These are phyloP conservation scores for Ophioninae sp. DNA, from an alignment of 2,888 invertebrate species.

Conservation along the genomic window DNA sequence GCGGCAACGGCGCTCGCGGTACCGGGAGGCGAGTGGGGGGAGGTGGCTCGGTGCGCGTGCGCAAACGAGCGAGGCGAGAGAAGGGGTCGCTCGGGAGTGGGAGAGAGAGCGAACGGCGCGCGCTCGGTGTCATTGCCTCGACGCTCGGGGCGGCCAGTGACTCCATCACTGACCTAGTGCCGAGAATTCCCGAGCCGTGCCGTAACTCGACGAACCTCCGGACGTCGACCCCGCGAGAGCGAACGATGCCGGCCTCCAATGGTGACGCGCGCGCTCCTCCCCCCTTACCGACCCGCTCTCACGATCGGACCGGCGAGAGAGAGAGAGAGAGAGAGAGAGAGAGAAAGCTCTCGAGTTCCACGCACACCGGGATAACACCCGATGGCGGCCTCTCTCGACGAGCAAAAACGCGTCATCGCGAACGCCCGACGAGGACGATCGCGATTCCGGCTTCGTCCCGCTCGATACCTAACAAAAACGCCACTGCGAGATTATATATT, in stretches of 20 bases:
- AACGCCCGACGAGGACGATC: slow-evolving; percentile 32
- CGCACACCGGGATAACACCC: slow-evolving; percentile 27
- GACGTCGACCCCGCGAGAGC: slow-evolving; percentile 75
- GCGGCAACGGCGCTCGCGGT: neutral
- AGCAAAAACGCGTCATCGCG: slow-evolving; percentile 54
- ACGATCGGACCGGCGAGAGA: neutral
- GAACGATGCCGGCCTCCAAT: slow-evolving; percentile 65
- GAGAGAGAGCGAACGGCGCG: slow-evolving; percentile 66
- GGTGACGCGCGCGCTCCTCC: slow-evolving; percentile 57
- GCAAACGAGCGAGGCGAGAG: slow-evolving; percentile 52
- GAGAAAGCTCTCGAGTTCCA: slow-evolving; percentile 27
- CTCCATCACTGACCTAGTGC: slow-evolving; percentile 82
- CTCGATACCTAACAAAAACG: slow-evolving; percentile 46
- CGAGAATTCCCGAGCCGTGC: slow-evolving; percentile 73
- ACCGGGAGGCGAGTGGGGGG: no score
- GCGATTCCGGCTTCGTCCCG: slow-evolving; percentile 37
- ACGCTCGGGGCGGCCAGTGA: slow-evolving; percentile 81
- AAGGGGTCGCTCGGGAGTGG: slow-evolving; percentile 35
- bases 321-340: slow-evolving; percentile 8
- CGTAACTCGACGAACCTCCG: slow-evolving; percentile 72
- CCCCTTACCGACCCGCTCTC: slow-evolving; percentile 2
- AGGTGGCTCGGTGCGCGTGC: neutral
- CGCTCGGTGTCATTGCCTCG: slow-evolving; percentile 81
- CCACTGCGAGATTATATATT: slow-evolving; percentile 21
- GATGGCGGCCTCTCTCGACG: neutral